These are phyloP conservation scores for Cecidostiba fungosa DNA, from an alignment of 2,888 invertebrate genomes.

Conservation along the genomic window DNA sequence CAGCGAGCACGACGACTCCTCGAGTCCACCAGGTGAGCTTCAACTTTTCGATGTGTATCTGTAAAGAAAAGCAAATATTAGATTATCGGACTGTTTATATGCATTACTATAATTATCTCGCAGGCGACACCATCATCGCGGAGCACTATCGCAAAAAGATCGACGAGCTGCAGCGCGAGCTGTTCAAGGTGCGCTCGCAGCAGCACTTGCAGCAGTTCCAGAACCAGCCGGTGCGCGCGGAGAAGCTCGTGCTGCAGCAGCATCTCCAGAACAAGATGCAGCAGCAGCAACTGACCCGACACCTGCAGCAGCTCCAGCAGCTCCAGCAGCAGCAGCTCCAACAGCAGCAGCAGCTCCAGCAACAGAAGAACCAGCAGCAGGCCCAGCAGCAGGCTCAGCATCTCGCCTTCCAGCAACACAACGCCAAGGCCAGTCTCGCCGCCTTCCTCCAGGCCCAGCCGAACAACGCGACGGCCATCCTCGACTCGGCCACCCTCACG, in stretches of 20 bases:
- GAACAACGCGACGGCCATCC: slow-evolving; percentile 74
- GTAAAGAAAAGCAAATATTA: too few relatives aligned
- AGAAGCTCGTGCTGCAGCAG: slow-evolving; percentile 84
- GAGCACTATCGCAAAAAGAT: slow-evolving; percentile 90
- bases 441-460: slow-evolving; percentile 80
- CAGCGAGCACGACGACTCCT: slow-evolving; percentile 80
- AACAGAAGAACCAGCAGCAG: slow-evolving; percentile 81
- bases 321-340: slow-evolving; percentile 83
- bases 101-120: background rate
- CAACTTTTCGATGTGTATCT: too few relatives aligned
- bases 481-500: slow-evolving; percentile 76
- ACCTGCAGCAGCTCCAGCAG: slow-evolving; percentile 84
- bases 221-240: slow-evolving; percentile 82
- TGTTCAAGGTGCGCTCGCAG: slow-evolving; percentile 86
- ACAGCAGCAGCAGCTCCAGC: slow-evolving; percentile 83
- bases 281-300: slow-evolving; percentile 82
- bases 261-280: slow-evolving; percentile 88
- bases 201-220: slow-evolving; percentile 88
- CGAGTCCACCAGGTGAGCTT: slow-evolving; percentile 81
- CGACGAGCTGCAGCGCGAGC: slow-evolving; percentile 91
- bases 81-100: background rate
- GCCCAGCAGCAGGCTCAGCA: slow-evolving; percentile 79
- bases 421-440: slow-evolving; percentile 81
- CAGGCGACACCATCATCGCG: slow-evolving; percentile 87
- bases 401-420: slow-evolving; percentile 78